Evolutionary conservation across 2,797 vertebrate genomes (phyloP).

Genomic region (Garrulus glandarius): DNA sequence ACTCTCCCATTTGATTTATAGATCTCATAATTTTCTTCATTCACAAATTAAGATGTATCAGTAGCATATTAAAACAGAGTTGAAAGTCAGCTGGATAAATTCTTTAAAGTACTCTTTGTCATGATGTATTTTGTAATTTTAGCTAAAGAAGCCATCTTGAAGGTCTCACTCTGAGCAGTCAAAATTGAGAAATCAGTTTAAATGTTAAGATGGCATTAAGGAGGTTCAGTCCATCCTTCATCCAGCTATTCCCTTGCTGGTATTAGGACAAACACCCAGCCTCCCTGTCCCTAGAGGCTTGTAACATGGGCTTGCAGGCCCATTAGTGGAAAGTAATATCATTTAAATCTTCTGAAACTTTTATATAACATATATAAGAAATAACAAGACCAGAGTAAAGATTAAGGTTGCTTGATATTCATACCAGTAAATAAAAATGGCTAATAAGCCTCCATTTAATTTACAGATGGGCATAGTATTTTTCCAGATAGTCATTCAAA

Average conservation of each 20-base stretch:
- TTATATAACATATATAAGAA: not conserved
- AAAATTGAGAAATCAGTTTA: not conserved
- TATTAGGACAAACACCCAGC: not conserved
- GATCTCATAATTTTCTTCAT: slow-evolving; percentile 48
- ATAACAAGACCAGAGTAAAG: not conserved
- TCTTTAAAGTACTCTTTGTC: slow-evolving; percentile 35
- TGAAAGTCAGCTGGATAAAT: slow-evolving; percentile 62
- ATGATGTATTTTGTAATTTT: slow-evolving; percentile 11
- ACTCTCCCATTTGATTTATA: slow-evolving; percentile 61
- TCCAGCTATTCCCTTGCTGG: not conserved
- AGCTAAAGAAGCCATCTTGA: not conserved
- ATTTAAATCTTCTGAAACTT: not conserved
- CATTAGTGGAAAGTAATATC: not conserved
- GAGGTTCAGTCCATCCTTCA: not conserved
- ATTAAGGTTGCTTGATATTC: not conserved
- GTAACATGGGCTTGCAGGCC: not conserved
- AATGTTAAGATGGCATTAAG: not conserved
- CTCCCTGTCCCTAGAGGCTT: not conserved
- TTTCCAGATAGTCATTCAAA: not conserved
- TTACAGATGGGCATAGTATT: not conserved
- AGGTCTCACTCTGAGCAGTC: not conserved
- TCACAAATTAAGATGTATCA: slow-evolving; percentile 52
- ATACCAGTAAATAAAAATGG: not conserved
- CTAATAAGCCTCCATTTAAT: not conserved
- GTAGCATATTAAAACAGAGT: slow-evolving; percentile 42